Evolutionary conservation across 2,888 invertebrate genomes (phyloP).

Genomic region (Mythimna albipuncta): DNA sequence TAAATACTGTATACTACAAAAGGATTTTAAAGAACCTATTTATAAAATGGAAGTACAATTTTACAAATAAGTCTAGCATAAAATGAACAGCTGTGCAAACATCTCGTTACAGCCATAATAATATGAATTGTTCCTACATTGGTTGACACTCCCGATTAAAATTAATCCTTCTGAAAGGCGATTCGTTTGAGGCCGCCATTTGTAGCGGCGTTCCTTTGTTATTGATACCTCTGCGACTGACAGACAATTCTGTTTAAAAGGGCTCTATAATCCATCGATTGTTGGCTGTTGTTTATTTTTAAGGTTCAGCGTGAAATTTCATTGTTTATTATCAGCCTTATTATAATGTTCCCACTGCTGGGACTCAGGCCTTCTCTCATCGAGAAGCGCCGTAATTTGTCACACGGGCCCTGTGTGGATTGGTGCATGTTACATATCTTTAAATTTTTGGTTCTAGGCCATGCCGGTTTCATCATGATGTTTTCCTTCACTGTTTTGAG

Average conservation of each 20-base stretch:
- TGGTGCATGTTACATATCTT: too few relatives aligned
- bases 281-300: conserved; percentile 2
- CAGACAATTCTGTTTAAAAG: conserved; percentile 21
- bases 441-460: too few relatives aligned
- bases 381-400: too few relatives aligned
- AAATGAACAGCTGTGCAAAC: conserved; percentile 26
- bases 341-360: too few relatives aligned
- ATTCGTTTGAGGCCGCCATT: conserved; percentile 34
- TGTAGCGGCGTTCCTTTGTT: conserved; percentile 39
- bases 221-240: conserved; percentile 36
- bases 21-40: background rate
- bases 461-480: too few relatives aligned
- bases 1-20: background rate
- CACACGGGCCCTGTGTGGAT: too few relatives aligned
- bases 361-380: too few relatives aligned
- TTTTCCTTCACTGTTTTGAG: too few relatives aligned
- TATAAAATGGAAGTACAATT: background rate
- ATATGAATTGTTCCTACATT: conserved; percentile 16
- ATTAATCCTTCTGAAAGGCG: conserved; percentile 43
- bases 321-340: background rate
- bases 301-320: background rate
- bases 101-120: conserved; percentile 26
- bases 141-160: conserved; percentile 42
- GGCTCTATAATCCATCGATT: conserved; percentile 9
- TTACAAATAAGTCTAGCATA: background rate